Conservation (phyloP, 2,888 invertebrate species). For the Agrotis ipsilon region DNA sequence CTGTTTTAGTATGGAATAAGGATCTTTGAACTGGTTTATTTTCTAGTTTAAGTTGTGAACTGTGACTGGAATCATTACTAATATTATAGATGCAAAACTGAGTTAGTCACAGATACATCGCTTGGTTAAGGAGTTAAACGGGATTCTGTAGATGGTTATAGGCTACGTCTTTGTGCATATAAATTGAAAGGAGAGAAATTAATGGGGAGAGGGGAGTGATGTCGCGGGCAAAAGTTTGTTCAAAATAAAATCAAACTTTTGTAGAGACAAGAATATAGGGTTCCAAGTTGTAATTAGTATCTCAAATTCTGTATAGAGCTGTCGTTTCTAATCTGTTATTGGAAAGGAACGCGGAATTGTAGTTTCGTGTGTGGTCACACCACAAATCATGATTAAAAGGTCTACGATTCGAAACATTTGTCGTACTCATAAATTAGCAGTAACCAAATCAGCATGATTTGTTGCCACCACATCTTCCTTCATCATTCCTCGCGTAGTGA, state of each 20-base stretch:
- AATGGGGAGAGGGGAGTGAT: no score
- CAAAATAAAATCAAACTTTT: no score
- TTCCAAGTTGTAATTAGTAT: neutral
- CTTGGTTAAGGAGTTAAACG: no score
- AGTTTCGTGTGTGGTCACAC: neutral
- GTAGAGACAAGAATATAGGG: no score
- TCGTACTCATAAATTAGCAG: conserved; percentile 32
- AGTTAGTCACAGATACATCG: no score
- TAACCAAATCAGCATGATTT: conserved; percentile 34
- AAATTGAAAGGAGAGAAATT: no score
- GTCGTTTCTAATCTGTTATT: neutral
- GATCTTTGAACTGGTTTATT: neutral
- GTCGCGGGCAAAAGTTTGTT: no score
- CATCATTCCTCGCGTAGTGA: conserved; percentile 21
- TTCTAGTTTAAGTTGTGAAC: conserved; percentile 5
- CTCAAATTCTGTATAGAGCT: neutral
- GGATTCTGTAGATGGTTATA: no score
- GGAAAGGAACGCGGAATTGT: conserved; percentile 3
- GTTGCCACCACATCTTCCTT: conserved; percentile 28
- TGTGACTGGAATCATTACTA: neutral
- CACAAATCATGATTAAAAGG: conserved; percentile 24
- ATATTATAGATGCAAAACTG: neutral
- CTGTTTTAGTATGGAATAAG: neutral
- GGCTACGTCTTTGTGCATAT: no score
- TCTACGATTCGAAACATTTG: conserved; percentile 12